phyloP scores from a whole-genome alignment of 1,140 invertebrate species.

The Solenopsis invicta region DNA sequence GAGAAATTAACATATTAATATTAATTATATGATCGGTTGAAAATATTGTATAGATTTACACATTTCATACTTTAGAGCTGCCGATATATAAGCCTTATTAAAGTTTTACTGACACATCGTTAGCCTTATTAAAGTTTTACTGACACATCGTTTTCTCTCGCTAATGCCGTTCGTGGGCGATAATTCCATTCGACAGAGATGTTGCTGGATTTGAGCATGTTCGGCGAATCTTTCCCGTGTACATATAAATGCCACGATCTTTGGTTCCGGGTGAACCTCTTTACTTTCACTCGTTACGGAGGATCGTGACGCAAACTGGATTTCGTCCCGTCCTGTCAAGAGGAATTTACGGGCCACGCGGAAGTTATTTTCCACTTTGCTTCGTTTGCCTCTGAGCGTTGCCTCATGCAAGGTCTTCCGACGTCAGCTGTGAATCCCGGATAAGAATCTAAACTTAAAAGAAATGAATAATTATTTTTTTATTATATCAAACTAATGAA shows the following conservation, averaged over 20 bases:
- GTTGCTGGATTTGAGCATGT: slow-evolving; percentile 45
- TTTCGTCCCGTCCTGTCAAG: slow-evolving; percentile 61
- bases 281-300: slow-evolving; percentile 84
- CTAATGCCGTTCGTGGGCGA: slow-evolving; percentile 15
- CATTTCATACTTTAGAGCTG: not conserved
- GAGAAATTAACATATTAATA: not conserved
- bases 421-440: not conserved
- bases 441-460: slow-evolving; percentile 11
- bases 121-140: too few species aligned
- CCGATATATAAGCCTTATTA: not conserved
- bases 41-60: not conserved
- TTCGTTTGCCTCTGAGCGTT: not conserved
- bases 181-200: slow-evolving; percentile 58
- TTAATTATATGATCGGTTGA: not conserved
- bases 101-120: slow-evolving; percentile 37
- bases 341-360: slow-evolving; percentile 49
- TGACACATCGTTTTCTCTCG: slow-evolving; percentile 62
- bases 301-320: slow-evolving; percentile 80
- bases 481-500: not conserved
- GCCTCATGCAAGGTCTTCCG: not conserved
- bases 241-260: slow-evolving; percentile 66
- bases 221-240: slow-evolving; percentile 28
- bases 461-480: not conserved
- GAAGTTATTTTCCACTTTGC: slow-evolving; percentile 37
- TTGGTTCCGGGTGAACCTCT: slow-evolving; percentile 80